These are phyloP conservation scores for Macrophya alboannulata DNA, from an alignment of 2,888 invertebrate genomes.

Conservation along the genomic window DNA sequence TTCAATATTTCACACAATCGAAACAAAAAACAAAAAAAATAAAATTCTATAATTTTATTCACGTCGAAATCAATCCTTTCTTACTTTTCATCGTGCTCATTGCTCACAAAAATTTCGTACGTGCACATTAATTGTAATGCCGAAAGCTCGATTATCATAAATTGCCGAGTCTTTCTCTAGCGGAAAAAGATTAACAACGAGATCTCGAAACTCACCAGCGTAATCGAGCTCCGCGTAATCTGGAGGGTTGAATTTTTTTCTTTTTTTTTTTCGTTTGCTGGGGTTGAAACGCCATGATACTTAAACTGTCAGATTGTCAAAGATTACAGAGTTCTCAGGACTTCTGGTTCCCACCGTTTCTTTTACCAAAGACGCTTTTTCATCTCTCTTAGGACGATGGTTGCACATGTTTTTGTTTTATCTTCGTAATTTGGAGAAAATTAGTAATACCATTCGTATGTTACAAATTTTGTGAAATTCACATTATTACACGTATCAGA, in stretches of 20 bases:
- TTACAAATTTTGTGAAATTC: not conserved
- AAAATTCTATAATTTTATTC: not conserved
- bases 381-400: too few species aligned
- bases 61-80: not conserved
- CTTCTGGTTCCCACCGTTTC: not conserved
- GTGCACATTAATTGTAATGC: not conserved
- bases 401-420: not conserved
- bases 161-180: not conserved
- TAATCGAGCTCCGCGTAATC: constrained; percentile 27
- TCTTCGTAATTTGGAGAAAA: not conserved
- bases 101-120: not conserved
- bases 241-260: constrained; percentile 9
- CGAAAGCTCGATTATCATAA: not conserved
- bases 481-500: not conserved
- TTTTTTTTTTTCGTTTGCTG: not conserved
- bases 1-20: not conserved
- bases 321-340: constrained; percentile 3
- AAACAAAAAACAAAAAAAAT: not conserved
- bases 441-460: not conserved
- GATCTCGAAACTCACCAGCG: not conserved
- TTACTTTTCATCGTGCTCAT: not conserved
- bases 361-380: not conserved
- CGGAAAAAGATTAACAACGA: not conserved
- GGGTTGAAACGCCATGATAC: not conserved
- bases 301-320: not conserved